A percentile compares a stretch with the other conserved stretches of the same genome.
Conservation (phyloP, 1,140 invertebrate genomes). For the Potamilus streckersoni region DNA sequence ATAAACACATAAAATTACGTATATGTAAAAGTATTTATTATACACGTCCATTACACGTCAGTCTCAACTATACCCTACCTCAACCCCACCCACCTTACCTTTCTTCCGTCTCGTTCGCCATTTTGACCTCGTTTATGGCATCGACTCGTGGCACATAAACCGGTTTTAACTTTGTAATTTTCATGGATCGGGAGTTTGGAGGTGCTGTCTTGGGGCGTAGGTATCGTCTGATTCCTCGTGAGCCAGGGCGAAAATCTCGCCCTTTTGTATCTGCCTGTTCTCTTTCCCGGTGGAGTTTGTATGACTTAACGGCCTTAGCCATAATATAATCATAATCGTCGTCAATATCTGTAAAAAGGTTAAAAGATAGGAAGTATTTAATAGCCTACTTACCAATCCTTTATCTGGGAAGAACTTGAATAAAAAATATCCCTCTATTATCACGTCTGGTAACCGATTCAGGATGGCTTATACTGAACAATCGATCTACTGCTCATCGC, state of each 20-base stretch:
- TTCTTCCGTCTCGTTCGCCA: conserved; percentile 17
- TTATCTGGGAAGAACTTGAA: too few relatives aligned
- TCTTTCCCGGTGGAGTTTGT: conserved; percentile 38
- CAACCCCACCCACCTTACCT: conserved; percentile 9
- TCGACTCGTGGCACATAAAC: conserved; percentile 5
- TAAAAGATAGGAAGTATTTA: too few relatives aligned
- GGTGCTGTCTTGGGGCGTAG: conserved; percentile 25
- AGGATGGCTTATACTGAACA: too few relatives aligned
- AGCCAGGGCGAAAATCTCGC: not conserved
- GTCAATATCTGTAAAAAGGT: conserved; percentile 45
- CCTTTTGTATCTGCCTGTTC: conserved; percentile 39
- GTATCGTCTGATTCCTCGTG: conserved; percentile 4
- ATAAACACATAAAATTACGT: too few relatives aligned
- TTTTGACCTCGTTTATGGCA: conserved; percentile 24
- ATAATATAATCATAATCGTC: conserved; percentile 56
- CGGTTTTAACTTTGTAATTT: conserved; percentile 5
- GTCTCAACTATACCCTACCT: too few relatives aligned
- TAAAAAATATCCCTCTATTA: too few relatives aligned
- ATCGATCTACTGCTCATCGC: too few relatives aligned
- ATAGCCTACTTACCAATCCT: too few relatives aligned
- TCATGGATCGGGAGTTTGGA: conserved; percentile 10
- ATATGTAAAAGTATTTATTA: too few relatives aligned
- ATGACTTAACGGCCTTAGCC: conserved; percentile 47
- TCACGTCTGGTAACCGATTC: too few relatives aligned
- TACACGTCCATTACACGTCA: too few relatives aligned